Conservation (phyloP, 2,113 vertebrate species). For the Opisthocomus hoazin region DNA sequence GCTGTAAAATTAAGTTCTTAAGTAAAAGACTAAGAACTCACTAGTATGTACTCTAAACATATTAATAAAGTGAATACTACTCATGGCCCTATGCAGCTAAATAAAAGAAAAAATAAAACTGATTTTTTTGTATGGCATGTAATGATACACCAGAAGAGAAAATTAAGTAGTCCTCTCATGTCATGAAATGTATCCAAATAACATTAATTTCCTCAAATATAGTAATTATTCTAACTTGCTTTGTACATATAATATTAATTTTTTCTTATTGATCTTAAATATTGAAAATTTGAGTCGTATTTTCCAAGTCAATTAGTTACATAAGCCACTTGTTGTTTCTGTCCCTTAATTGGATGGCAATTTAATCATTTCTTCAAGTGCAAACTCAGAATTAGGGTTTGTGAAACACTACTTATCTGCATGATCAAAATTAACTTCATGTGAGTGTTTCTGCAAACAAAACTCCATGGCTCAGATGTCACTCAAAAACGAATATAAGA, state of each 20-base stretch:
- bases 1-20: not conserved
- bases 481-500: not conserved
- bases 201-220: not conserved
- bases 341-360: not conserved
- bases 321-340: not conserved
- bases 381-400: not conserved
- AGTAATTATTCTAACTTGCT: not conserved
- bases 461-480: not conserved
- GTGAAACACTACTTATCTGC: not conserved
- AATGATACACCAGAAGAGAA: not conserved
- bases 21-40: not conserved
- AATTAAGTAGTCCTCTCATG: not conserved
- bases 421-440: not conserved
- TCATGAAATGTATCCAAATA: not conserved
- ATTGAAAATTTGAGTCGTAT: not conserved
- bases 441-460: not conserved
- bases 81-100: not conserved
- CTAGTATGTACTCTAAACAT: not conserved
- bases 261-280: not conserved
- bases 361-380: not conserved
- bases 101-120: not conserved
- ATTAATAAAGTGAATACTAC: not conserved
- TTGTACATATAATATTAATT: not conserved
- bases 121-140: not conserved
- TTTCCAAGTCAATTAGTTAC: not conserved